These are phyloP conservation scores for Acrossocheilus wenchowensis DNA, from an alignment of 2,797 vertebrate species.

Conservation along the genomic window DNA sequence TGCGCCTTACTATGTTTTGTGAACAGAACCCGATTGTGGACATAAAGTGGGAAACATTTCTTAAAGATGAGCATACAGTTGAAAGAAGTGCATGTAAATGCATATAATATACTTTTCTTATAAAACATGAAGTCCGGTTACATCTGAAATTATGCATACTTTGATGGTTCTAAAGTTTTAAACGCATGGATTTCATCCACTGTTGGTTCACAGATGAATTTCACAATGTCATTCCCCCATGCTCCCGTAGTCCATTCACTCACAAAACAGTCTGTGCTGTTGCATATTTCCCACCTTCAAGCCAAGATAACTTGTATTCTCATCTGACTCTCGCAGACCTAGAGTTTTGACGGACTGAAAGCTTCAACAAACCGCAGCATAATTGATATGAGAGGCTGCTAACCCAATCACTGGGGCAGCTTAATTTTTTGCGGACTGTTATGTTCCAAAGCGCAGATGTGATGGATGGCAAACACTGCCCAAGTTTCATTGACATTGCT, in stretches of 20 bases:
- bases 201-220: conserved; percentile 58
- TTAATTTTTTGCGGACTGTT: conserved; percentile 59
- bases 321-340: conserved; percentile 48
- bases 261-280: conserved; percentile 15
- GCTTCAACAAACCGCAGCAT: conserved; percentile 54
- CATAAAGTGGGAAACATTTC: background rate
- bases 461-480: conserved; percentile 61
- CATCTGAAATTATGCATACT: background rate
- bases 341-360: conserved; percentile 50
- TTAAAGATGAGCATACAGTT: background rate
- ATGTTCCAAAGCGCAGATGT: conserved; percentile 62
- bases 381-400: conserved; percentile 47
- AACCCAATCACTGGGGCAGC: conserved; percentile 60
- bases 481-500: conserved; percentile 53
- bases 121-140: background rate
- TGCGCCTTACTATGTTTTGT: background rate
- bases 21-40: background rate
- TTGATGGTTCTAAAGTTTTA: background rate
- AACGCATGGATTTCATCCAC: conserved; percentile 42
- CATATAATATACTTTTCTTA: background rate
- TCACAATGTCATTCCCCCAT: conserved; percentile 55
- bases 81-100: background rate
- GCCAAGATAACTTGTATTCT: conserved; percentile 45
- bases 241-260: conserved; percentile 41
- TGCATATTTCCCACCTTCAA: background rate